These are phyloP conservation scores for Heliconius hortense DNA, from an alignment of 2,888 invertebrate genomes.

Conservation along the genomic window DNA sequence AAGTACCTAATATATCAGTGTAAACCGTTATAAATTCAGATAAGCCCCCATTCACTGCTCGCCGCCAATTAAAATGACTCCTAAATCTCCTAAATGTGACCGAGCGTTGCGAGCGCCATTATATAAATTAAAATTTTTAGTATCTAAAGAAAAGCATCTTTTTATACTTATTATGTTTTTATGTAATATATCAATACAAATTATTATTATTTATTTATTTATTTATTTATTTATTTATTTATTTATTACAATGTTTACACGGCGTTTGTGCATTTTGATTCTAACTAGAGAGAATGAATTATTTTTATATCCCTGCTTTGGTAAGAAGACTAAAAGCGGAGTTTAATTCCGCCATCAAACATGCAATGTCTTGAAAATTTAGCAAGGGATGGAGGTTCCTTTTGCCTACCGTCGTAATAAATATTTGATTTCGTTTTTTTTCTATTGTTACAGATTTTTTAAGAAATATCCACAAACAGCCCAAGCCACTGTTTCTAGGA, in stretches of 20 bases:
- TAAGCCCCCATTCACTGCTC: conserved; percentile 9
- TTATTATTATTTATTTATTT: too few relatives aligned
- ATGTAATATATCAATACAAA: too few relatives aligned
- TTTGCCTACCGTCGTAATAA: too few relatives aligned
- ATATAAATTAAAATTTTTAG: conserved; percentile 23
- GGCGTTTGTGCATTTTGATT: too few relatives aligned
- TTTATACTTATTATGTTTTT: not conserved
- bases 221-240: too few relatives aligned
- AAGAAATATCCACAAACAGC: conserved; percentile 8
- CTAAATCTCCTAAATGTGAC: conserved; percentile 32
- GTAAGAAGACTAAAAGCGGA: too few relatives aligned
- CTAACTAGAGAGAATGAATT: too few relatives aligned
- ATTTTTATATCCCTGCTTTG: too few relatives aligned
- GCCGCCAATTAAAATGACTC: conserved; percentile 24
- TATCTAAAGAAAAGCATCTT: not conserved
- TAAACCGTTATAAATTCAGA: conserved; percentile 19
- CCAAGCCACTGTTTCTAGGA: conserved; percentile 13
- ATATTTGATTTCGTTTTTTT: not conserved
- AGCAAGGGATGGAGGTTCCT: too few relatives aligned
- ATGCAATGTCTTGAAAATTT: too few relatives aligned
- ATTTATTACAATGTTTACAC: too few relatives aligned
- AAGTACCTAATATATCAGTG: not conserved
- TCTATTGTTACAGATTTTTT: conserved; percentile 18
- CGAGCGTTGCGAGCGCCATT: conserved; percentile 9
- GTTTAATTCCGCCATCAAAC: too few relatives aligned